Conservation (phyloP, 2,888 invertebrate genomes). For the Incurvaria masculella region DNA sequence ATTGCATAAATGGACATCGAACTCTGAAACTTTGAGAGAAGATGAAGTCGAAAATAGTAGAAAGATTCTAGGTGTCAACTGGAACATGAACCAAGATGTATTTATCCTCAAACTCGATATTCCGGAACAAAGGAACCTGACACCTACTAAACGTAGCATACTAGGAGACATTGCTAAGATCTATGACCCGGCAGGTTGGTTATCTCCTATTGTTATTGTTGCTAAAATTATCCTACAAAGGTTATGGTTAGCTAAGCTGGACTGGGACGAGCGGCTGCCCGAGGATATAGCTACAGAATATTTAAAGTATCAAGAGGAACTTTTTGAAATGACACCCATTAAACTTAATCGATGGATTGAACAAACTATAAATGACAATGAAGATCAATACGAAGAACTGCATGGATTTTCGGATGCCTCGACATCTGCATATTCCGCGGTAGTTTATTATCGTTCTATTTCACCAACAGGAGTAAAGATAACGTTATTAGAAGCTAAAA, state of each 20-base stretch:
- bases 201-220: not conserved
- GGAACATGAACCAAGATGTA: not conserved
- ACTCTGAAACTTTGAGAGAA: not conserved
- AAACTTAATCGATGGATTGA: not conserved
- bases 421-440: constrained; percentile 16
- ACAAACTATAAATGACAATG: not conserved
- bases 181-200: not conserved
- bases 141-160: not conserved
- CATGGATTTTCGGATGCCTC: constrained; percentile 20
- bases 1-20: constrained; percentile 1
- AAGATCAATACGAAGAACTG: constrained; percentile 17
- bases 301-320: not conserved
- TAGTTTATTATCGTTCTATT: constrained; percentile 13
- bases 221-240: not conserved
- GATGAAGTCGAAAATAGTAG: not conserved
- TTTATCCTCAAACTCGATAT: not conserved
- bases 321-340: not conserved
- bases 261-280: not conserved
- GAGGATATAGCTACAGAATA: not conserved
- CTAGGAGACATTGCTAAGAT: not conserved
- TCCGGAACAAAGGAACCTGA: not conserved
- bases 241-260: not conserved
- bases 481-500: not conserved
- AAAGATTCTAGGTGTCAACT: not conserved
- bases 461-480: constrained; percentile 8